phyloP scores from a whole-genome alignment of 2,888 invertebrate species.

The Caenorhabditis japonica region DNA sequence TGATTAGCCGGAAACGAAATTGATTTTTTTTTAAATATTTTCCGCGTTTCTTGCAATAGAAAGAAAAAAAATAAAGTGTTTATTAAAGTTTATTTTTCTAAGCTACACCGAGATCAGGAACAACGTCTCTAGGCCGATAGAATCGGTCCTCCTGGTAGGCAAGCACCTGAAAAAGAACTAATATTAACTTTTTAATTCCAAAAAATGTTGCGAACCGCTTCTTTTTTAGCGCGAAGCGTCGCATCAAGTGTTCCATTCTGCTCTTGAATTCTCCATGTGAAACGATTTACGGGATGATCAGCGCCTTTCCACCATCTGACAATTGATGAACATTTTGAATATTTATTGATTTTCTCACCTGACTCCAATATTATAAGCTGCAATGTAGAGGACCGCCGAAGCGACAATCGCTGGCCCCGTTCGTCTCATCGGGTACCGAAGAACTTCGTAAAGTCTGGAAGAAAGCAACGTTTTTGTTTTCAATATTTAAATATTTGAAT shows the following conservation, averaged over 20 bases:
- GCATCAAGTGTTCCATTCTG: conserved; percentile 33
- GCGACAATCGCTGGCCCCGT: conserved; percentile 36
- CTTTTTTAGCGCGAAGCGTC: conserved; percentile 28
- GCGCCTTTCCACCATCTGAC: conserved; percentile 27
- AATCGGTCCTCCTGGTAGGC: conserved; percentile 43
- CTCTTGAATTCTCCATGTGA: conserved; percentile 46
- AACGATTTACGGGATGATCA: conserved; percentile 22
- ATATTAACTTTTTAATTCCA: neutral
- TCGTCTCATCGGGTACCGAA: conserved; percentile 27
- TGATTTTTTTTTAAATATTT: conserved; percentile 26
- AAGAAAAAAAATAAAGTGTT: no score
- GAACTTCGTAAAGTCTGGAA: conserved; percentile 28
- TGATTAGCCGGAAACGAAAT: conserved; percentile 30
- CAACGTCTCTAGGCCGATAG: conserved; percentile 30
- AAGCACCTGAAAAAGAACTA: conserved; percentile 32
- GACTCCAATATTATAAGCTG: conserved; percentile 38
- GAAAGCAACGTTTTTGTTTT: neutral
- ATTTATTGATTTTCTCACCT: conserved; percentile 8
- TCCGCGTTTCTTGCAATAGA: conserved; percentile 29
- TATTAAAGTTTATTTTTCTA: no score
- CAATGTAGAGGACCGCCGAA: conserved; percentile 28
- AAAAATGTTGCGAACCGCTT: conserved; percentile 14
- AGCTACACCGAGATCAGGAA: conserved; percentile 28
- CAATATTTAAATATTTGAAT: neutral
- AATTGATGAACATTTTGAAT: neutral